Conservation (phyloP, 2,113 vertebrate species). For the Plecturocebus donacophilus region DNA sequence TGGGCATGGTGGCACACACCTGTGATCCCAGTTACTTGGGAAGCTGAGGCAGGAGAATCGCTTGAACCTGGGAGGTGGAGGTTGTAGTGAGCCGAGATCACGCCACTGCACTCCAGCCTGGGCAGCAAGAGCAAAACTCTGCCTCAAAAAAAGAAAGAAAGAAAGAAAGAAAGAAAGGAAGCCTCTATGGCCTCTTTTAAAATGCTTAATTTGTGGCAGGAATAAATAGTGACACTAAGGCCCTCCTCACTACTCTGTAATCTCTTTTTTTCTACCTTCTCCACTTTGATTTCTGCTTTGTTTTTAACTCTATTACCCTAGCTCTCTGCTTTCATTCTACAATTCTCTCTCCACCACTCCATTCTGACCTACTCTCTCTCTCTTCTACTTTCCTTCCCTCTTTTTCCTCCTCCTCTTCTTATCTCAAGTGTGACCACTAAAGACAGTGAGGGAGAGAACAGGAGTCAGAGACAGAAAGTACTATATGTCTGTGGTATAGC, state of each 20-base stretch:
- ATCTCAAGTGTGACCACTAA: not conserved
- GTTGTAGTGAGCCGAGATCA: too few relatives aligned
- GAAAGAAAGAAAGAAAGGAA: not conserved
- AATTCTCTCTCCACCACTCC: not conserved
- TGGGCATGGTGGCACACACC: too few relatives aligned
- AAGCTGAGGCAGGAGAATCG: too few relatives aligned
- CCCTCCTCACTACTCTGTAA: not conserved
- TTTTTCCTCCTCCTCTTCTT: not conserved
- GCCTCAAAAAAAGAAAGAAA: too few relatives aligned
- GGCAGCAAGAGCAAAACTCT: too few relatives aligned
- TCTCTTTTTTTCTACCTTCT: not conserved
- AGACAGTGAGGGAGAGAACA: not conserved
- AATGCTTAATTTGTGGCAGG: not conserved
- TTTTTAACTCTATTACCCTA: not conserved
- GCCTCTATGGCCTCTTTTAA: not conserved
- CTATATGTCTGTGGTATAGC: not conserved
- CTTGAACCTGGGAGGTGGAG: too few relatives aligned
- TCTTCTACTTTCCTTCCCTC: not conserved
- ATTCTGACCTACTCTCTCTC: too few relatives aligned
- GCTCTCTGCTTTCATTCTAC: not conserved
- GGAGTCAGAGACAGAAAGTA: not conserved
- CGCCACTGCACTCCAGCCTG: too few relatives aligned
- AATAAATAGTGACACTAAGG: not conserved
- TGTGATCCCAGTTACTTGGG: too few relatives aligned
- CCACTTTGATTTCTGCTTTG: not conserved